Base-by-base conservation (phyloP, 2,797 vertebrate genomes). In the Synanceia verrucosa region DNA sequence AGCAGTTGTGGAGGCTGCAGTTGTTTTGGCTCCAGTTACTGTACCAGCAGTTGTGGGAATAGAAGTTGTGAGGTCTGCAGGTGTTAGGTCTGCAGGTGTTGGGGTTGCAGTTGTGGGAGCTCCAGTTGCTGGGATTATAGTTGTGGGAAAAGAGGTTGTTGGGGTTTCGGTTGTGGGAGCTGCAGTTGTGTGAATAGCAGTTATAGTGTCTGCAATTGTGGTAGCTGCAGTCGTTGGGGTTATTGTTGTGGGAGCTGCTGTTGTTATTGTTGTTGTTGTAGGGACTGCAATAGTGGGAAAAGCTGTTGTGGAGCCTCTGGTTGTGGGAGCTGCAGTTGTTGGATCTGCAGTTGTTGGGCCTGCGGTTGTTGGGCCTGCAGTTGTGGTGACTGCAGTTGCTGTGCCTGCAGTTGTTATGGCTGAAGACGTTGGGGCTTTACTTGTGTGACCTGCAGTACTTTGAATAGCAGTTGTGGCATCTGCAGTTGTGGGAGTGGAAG, bases 161-260 rank as follows among this genome's bases (percentile, higher is more conserved):
- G 21, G 19, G 9, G 5, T 2, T 12, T 4, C 10, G 11, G 19
- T 21, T 4, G 43, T 44, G 0, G n/a, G 19, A 2, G 43, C 19
- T 1, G 9, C 9, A 21, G 19, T 46, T 11, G 19, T 47, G 0
- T 11, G 11, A 0, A 6, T 12, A 1, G 21, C 44, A 24, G 44
- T 24, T 47, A 21, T 24, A 0, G 4, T 6, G 4, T 0, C 18
- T 0, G 2, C 18, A 9, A n/a, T 43, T 19, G 41, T 43, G 1
- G n/a, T 3, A 3, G 9, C 41, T 19, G 5, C 6, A 9, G 43
- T 44, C 12, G n/a, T 44, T 1, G 41, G 9, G 10, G 48, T 1
- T 0, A 9, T 5, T 5, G 18, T 31, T 12, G 9, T n/a, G 0
- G 28, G 2, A 0, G 41, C 3, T 0, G 1, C n/a, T 10, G 43